These are phyloP conservation scores for Chaitophorus viminalis DNA, from an alignment of 2,888 invertebrate species.

Conservation along the genomic window DNA sequence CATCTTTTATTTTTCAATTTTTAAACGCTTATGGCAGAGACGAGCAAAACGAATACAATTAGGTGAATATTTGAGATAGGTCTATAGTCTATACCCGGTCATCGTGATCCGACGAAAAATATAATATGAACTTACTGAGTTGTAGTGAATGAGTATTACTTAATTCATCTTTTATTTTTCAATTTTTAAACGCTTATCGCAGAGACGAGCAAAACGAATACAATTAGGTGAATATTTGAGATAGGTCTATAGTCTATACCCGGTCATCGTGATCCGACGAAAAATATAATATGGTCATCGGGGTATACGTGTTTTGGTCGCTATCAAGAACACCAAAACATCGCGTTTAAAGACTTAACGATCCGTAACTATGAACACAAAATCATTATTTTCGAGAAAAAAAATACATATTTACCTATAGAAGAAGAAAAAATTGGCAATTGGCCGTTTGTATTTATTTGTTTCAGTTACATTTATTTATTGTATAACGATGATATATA, in stretches of 20 bases:
- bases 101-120: background rate
- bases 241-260: too few species aligned
- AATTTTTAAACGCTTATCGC: constrained; percentile 1
- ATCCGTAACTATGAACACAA: constrained; percentile 8
- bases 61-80: too few species aligned
- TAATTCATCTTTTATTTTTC: constrained; percentile 5
- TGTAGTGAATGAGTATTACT: too few species aligned
- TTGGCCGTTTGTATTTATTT: constrained; percentile 23
- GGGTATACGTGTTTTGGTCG: background rate
- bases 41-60: constrained; percentile 15
- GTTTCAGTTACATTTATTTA: constrained; percentile 23
- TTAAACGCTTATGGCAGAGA: background rate
- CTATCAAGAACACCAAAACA: background rate
- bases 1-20: constrained; percentile 15
- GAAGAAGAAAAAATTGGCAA: background rate
- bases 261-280: background rate
- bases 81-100: background rate
- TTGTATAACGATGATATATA: background rate
- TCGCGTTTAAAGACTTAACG: constrained; percentile 8
- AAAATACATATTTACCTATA: background rate
- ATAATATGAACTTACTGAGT: too few species aligned
- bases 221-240: background rate
- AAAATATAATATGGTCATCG: background rate
- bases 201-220: constrained; percentile 4
- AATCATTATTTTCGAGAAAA: constrained; percentile 1